Evolutionary conservation across 92 coral and sea anemone genomes (phyloP).

Genomic region (Anthopleura xanthogrammica): DNA sequence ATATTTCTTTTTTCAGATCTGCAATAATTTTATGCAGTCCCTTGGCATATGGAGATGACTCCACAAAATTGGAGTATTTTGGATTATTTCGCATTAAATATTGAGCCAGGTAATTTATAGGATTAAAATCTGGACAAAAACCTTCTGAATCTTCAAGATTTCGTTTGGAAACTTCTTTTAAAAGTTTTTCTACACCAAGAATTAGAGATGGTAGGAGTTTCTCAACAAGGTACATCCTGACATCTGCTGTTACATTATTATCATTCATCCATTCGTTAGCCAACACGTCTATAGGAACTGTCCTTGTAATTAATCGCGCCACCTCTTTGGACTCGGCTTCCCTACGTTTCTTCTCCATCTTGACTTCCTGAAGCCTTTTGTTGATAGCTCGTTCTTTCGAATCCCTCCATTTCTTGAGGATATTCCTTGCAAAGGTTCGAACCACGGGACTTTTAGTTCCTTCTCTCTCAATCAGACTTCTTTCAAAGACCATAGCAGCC

Average conservation of each 20-base stretch:
- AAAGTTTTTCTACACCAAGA: constrained; percentile 90
- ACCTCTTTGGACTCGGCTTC: constrained; percentile 75
- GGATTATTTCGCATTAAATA: constrained; percentile 94
- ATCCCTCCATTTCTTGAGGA: constrained; percentile 76
- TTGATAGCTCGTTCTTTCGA: constrained; percentile 74
- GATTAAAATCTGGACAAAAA: constrained; percentile 82
- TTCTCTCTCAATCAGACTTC: constrained; percentile 53
- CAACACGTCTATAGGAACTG: constrained; percentile 79
- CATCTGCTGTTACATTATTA: constrained; percentile 77
- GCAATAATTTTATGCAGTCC: constrained; percentile 85
- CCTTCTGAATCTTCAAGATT: constrained; percentile 77
- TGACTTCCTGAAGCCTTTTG: constrained; percentile 67
- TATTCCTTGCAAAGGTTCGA: constrained; percentile 70
- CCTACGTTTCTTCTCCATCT: constrained; percentile 71
- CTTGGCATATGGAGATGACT: constrained; percentile 91
- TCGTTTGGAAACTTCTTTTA: constrained; percentile 76
- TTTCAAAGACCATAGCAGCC: constrained; percentile 66
- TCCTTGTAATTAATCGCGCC: constrained; percentile 70
- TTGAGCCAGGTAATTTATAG: constrained; percentile 86
- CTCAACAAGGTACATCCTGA: constrained; percentile 80
- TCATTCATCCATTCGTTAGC: constrained; percentile 92
- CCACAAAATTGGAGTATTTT: constrained; percentile 86
- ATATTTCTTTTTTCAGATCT: constrained; percentile 83
- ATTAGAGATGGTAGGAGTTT: constrained; percentile 83
- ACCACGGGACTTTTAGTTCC: constrained; percentile 71